A percentile compares a stretch with the other conserved stretches of the same genome.
Conservation (phyloP, 1,140 invertebrate genomes). For the Brachionus calyciflorus region DNA sequence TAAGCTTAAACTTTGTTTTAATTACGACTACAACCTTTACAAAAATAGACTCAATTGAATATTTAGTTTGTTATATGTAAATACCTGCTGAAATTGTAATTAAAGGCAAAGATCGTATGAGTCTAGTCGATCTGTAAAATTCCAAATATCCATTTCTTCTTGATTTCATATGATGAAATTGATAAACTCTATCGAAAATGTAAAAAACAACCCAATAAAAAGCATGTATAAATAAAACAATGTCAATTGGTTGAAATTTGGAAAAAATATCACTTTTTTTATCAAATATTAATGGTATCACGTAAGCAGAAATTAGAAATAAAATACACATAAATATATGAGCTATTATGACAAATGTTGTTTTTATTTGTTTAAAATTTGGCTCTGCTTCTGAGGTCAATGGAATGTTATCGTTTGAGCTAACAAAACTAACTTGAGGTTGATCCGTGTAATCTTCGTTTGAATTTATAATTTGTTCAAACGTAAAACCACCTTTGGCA, state of each 20-base stretch:
- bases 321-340: constrained; percentile 14
- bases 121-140: constrained; percentile 18
- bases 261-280: neutral
- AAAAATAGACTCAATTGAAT: too few species aligned
- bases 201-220: neutral
- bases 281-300: neutral
- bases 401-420: neutral
- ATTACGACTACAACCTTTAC: too few species aligned
- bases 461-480: neutral
- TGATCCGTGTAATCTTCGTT: neutral
- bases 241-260: neutral
- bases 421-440: neutral
- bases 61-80: neutral
- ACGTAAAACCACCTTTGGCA: constrained; percentile 13
- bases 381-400: neutral
- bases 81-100: constrained; percentile 4
- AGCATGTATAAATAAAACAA: constrained; percentile 4
- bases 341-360: neutral
- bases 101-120: neutral
- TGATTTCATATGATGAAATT: constrained; percentile 31
- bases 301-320: neutral
- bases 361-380: constrained; percentile 32
- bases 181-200: neutral
- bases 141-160: constrained; percentile 16
- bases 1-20: too few species aligned